Evolutionary conservation across 2,113 vertebrate species (phyloP).

Genomic region (Phyllostomus hastatus): DNA sequence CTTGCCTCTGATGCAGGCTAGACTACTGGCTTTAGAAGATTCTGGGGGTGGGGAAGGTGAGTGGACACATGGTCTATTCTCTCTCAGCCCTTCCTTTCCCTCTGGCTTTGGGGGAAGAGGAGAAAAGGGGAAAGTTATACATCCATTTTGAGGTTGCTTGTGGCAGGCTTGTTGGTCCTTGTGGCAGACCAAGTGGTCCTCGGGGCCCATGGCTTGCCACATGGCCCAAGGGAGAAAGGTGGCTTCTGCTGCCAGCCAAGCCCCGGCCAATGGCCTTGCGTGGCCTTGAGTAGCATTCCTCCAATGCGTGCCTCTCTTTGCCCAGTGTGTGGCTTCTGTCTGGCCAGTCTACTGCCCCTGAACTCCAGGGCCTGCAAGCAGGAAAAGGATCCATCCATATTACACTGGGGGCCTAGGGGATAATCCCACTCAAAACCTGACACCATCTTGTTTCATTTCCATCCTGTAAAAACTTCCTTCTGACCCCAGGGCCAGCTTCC

Average conservation of each 20-base stretch:
- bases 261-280: not conserved
- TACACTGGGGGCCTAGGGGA: not conserved
- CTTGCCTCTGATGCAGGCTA: not conserved
- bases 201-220: not conserved
- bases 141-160: not conserved
- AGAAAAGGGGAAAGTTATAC: not conserved
- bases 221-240: no score
- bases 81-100: not conserved
- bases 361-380: not conserved
- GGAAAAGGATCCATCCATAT: not conserved
- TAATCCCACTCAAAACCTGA: not conserved
- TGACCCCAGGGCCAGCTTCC: not conserved
- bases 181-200: not conserved
- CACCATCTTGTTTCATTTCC: not conserved
- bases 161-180: not conserved
- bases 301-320: not conserved
- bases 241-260: not conserved
- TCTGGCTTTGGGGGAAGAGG: not conserved
- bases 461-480: not conserved
- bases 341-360: not conserved
- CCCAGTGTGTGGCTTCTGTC: not conserved
- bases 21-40: not conserved
- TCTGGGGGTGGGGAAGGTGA: not conserved
- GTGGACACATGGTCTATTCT: not conserved
- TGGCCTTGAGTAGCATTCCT: not conserved